Evolutionary conservation across 2,888 invertebrate genomes (phyloP).

Genomic region (Magallana nippona): DNA sequence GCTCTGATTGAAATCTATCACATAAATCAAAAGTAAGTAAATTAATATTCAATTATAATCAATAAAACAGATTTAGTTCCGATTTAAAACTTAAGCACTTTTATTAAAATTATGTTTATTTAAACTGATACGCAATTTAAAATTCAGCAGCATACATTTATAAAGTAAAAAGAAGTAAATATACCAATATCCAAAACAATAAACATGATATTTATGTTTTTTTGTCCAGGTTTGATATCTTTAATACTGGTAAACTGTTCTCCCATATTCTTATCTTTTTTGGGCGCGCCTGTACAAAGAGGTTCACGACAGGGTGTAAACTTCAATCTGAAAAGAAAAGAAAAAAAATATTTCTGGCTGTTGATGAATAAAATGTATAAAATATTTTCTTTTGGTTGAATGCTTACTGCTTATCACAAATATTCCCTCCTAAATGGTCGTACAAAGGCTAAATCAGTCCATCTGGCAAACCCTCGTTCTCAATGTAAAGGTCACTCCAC

Average conservation of each 20-base stretch:
- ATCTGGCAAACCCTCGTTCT: slow-evolving; percentile 27
- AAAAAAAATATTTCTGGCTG: neutral
- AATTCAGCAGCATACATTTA: neutral
- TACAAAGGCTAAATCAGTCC: neutral
- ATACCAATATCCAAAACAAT: slow-evolving; percentile 95
- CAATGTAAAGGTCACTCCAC: slow-evolving; percentile 26
- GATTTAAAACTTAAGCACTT: neutral
- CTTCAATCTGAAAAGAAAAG: neutral
- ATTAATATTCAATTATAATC: neutral
- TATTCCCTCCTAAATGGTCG: neutral
- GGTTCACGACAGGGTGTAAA: slow-evolving; percentile 1
- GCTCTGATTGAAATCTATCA: neutral
- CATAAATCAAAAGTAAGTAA: neutral
- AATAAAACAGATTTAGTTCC: neutral
- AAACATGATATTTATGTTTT: slow-evolving; percentile 94
- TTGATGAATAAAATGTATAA: neutral
- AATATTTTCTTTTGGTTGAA: neutral
- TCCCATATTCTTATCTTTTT: slow-evolving; percentile 9
- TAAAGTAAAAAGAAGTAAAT: neutral
- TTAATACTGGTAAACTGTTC: slow-evolving; percentile 84
- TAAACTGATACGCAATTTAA: no score
- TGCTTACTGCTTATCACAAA: slow-evolving; percentile 9
- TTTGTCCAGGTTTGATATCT: slow-evolving; percentile 94
- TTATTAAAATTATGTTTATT: neutral
- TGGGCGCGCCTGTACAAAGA: slow-evolving; percentile 28